Conservation (phyloP, 1,140 invertebrate genomes). For the Psix sp. region DNA sequence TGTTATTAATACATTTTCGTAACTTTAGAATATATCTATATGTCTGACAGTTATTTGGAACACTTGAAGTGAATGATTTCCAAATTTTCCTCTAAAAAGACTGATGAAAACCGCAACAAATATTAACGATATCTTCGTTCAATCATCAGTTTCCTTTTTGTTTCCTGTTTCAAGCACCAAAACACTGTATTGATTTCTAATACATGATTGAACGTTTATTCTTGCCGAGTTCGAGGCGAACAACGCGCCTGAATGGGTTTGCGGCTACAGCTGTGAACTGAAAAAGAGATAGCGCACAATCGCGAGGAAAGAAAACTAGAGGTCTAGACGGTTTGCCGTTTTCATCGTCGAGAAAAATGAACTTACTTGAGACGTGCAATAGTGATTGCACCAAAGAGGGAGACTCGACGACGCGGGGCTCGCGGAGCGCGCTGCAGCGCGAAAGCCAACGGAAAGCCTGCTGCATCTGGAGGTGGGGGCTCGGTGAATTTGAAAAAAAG, state of each 20-base stretch:
- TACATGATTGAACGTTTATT: conserved; percentile 25
- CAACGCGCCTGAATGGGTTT: conserved; percentile 39
- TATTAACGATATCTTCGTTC: too few species aligned
- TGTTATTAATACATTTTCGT: too few species aligned
- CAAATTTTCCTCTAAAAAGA: too few species aligned
- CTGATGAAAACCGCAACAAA: too few species aligned
- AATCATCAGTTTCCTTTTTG: conserved; percentile 3
- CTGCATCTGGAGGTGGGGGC: conserved; percentile 59
- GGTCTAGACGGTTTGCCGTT: conserved; percentile 22
- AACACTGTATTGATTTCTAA: conserved; percentile 46
- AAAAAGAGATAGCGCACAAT: conserved; percentile 40
- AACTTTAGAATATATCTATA: too few species aligned
- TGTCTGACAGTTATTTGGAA: too few species aligned
- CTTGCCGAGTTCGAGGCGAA: conserved; percentile 24
- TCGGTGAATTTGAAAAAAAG: conserved; percentile 75
- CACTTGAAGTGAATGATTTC: too few species aligned
- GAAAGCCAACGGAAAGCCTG: conserved; percentile 34
- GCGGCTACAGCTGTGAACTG: conserved; percentile 21
- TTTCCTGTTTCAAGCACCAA: conserved; percentile 2
- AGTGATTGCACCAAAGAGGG: conserved; percentile 49
- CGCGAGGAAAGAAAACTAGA: conserved; percentile 48
- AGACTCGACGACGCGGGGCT: conserved; percentile 28
- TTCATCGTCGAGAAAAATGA: conserved; percentile 47
- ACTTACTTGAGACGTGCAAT: conserved; percentile 42
- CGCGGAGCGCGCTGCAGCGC: conserved; percentile 30